Evolutionary conservation across 2,113 vertebrate genomes (phyloP).

Genomic region (Plecturocebus donacophilus): DNA sequence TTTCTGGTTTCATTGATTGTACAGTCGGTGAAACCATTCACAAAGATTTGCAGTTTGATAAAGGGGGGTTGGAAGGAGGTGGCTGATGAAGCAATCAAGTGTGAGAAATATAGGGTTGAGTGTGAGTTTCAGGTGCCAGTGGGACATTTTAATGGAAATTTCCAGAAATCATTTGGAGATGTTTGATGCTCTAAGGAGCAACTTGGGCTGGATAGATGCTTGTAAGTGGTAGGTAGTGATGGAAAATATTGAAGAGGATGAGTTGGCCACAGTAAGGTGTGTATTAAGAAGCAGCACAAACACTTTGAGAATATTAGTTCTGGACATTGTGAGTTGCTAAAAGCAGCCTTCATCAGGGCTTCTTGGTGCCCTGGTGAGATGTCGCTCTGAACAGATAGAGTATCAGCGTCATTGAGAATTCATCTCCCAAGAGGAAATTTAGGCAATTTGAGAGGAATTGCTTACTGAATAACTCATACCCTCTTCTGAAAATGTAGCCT

Average conservation of each 20-base stretch:
- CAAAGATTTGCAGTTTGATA: neutral
- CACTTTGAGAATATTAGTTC: neutral
- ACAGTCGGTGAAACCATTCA: neutral
- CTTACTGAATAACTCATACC: neutral
- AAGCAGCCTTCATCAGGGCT: neutral
- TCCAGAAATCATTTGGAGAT: neutral
- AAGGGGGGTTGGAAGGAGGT: neutral
- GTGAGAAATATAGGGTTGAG: neutral
- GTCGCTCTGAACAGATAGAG: neutral
- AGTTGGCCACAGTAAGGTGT: neutral
- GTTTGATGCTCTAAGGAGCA: neutral
- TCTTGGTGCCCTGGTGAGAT: neutral
- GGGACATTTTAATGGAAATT: neutral
- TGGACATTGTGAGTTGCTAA: neutral
- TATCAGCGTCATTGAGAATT: neutral
- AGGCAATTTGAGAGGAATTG: neutral
- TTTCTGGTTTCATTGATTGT: neutral
- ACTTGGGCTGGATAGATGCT: neutral
- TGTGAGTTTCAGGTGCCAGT: neutral
- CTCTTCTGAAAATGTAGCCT: neutral
- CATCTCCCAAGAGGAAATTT: neutral
- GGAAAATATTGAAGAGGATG: neutral
- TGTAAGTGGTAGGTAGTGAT: neutral
- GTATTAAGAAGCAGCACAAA: neutral
- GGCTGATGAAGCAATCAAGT: neutral